These are phyloP conservation scores for Gulo gulo DNA, from an alignment of 2,113 vertebrate genomes.

Conservation along the genomic window DNA sequence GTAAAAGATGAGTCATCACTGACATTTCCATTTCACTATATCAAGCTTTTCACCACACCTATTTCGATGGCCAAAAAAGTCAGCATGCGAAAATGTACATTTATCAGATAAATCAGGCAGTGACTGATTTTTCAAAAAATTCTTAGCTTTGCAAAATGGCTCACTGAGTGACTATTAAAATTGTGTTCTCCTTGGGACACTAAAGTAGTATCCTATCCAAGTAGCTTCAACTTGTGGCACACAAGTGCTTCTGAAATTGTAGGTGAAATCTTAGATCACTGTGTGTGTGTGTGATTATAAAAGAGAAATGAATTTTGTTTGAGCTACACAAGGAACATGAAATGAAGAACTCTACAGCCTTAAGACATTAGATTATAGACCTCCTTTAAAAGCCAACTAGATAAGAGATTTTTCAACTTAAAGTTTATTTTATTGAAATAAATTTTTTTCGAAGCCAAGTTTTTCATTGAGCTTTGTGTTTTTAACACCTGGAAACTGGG, in stretches of 20 bases:
- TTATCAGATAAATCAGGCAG: background rate
- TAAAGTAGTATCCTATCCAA: background rate
- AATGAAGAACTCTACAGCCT: background rate
- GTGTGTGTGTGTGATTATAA: background rate
- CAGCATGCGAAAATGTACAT: background rate
- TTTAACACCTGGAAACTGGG: background rate
- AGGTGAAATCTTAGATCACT: background rate
- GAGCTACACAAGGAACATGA: background rate
- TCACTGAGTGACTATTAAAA: background rate
- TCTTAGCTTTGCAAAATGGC: background rate
- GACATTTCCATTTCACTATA: background rate
- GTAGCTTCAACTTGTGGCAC: background rate
- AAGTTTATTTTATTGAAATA: background rate
- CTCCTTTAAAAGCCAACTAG: background rate
- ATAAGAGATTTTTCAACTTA: background rate
- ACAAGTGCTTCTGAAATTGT: background rate
- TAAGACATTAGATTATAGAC: background rate
- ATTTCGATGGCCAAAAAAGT: background rate
- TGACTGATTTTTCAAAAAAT: background rate
- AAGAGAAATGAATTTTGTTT: constrained; percentile 25
- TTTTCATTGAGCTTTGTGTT: background rate
- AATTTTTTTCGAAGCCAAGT: background rate
- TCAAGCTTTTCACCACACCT: background rate
- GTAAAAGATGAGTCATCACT: background rate
- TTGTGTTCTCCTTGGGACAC: background rate